Conservation (phyloP, 2,888 invertebrate genomes). For the Cosmia pyralina region DNA sequence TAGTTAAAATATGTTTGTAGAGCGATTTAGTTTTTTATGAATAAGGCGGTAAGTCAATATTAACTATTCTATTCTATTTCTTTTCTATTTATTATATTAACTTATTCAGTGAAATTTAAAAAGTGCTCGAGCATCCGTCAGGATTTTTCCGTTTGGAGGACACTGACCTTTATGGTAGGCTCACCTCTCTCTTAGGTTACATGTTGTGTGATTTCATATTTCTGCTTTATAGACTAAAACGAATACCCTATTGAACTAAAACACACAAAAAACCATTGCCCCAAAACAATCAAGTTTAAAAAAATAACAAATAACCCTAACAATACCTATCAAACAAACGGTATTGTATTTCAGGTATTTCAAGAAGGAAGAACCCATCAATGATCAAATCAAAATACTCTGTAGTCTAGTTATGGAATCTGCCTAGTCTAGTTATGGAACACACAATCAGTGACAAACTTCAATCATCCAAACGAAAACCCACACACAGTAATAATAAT, state of each 20-base stretch:
- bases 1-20: too few species aligned
- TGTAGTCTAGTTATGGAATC: too few species aligned
- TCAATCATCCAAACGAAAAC: constrained; percentile 28
- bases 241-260: neutral
- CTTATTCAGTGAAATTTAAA: too few species aligned
- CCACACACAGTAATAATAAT: constrained; percentile 23
- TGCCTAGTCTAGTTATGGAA: neutral
- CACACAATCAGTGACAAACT: constrained; percentile 22
- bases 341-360: neutral
- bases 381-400: neutral
- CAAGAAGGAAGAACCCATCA: neutral
- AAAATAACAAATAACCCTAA: neutral
- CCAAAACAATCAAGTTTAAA: neutral
- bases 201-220: neutral
- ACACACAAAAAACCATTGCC: neutral
- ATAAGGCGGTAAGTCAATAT: too few species aligned
- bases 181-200: neutral
- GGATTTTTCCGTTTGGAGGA: too few species aligned
- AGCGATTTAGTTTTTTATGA: too few species aligned
- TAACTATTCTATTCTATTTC: too few species aligned
- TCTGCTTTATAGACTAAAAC: neutral
- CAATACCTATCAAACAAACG: neutral
- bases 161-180: neutral
- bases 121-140: too few species aligned
- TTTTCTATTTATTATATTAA: too few species aligned